These are phyloP conservation scores for Pachyuromys duprasi DNA, from an alignment of 2,797 vertebrate genomes.

Conservation along the genomic window DNA sequence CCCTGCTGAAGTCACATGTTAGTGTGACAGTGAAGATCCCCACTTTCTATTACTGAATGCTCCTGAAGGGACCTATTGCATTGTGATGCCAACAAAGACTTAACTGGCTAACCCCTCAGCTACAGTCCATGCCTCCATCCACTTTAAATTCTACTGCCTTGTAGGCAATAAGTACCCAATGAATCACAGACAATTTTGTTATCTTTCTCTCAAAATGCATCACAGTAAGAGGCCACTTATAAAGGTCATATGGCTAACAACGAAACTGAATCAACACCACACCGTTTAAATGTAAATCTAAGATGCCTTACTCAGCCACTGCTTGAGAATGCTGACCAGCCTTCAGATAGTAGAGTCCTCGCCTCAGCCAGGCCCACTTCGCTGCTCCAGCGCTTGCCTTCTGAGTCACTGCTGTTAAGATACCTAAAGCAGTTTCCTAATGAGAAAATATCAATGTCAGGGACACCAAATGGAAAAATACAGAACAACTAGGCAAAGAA, in stretches of 20 bases:
- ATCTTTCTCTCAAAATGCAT: constrained; percentile 43
- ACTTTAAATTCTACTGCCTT: constrained; percentile 34
- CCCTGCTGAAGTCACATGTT: neutral
- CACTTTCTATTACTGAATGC: neutral
- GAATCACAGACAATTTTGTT: neutral
- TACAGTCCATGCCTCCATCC: neutral
- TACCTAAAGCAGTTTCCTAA: constrained; percentile 93
- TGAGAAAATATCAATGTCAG: constrained; percentile 56
- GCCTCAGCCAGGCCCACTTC: constrained; percentile 99
- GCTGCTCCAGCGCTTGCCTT: constrained; percentile 93
- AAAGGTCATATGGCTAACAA: constrained; percentile 35
- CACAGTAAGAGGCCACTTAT: neutral
- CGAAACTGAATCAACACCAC: neutral
- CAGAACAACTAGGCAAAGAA: constrained; percentile 1
- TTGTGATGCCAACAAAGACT: neutral
- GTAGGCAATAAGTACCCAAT: constrained; percentile 4
- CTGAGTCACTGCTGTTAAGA: constrained; percentile 93
- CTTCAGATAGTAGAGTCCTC: constrained; percentile 95
- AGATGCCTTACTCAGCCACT: constrained; percentile 92
- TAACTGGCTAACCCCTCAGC: constrained; percentile 7
- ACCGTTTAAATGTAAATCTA: neutral
- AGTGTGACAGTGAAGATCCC: neutral
- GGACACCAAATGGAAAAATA: constrained; percentile 19
- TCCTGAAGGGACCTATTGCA: neutral
- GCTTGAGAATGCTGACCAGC: constrained; percentile 92